Evolutionary conservation across 2,113 vertebrate genomes (phyloP).

Genomic region (Sardina pilchardus): DNA sequence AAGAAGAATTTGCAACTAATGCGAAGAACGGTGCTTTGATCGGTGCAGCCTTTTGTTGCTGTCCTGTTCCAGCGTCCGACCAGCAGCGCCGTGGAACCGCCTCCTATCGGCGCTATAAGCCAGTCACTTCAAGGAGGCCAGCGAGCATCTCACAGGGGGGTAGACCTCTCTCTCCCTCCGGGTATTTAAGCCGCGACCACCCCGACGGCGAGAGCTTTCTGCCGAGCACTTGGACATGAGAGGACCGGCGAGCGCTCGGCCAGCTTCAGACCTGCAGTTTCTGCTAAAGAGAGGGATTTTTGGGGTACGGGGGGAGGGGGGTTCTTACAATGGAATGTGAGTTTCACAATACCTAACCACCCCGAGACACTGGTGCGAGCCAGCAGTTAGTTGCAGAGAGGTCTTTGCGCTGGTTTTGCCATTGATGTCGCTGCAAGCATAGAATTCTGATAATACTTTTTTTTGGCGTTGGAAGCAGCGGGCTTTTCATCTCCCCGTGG

Average conservation of each 20-base stretch:
- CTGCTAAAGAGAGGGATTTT: slow-evolving; percentile 40
- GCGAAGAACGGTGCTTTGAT: not conserved
- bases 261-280: slow-evolving; percentile 25
- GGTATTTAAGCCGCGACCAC: slow-evolving; percentile 27
- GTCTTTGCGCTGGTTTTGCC: not conserved
- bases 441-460: not conserved
- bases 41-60: not conserved
- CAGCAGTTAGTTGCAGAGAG: slow-evolving; percentile 12
- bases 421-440: not conserved
- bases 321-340: slow-evolving; percentile 58
- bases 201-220: slow-evolving; percentile 22
- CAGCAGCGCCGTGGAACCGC: not conserved
- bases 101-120: not conserved
- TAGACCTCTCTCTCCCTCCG: slow-evolving; percentile 16
- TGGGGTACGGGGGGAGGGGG: slow-evolving; percentile 45
- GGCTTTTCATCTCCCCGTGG: not conserved
- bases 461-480: not conserved
- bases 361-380: not conserved
- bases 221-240: slow-evolving; percentile 15
- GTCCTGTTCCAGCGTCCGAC: not conserved
- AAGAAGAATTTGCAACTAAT: not conserved
- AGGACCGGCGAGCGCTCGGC: slow-evolving; percentile 39
- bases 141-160: slow-evolving; percentile 17
- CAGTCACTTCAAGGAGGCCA: slow-evolving; percentile 12
- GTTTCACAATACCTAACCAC: slow-evolving; percentile 51